Evolutionary conservation across 2,797 vertebrate species (phyloP), one percentile per base, ranked within the genome.

Genomic region (Sparus aurata): DNA sequence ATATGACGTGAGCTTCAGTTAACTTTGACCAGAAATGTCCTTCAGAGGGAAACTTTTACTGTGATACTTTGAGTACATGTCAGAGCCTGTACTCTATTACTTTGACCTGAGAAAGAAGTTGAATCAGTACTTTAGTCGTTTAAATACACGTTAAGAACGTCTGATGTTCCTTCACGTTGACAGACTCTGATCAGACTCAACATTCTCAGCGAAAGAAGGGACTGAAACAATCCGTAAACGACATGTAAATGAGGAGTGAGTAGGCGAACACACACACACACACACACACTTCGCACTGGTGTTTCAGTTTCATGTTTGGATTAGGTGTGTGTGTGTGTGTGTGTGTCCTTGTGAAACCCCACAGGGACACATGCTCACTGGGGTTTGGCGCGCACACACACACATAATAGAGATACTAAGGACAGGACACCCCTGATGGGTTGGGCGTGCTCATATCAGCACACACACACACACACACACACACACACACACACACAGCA

Each of bases 311-410:
- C n/a, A n/a, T n/a, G n/a, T n/a, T n/a, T n/a, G n/a, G n/a, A n/a
- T n/a, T n/a, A n/a, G n/a, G n/a, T 62, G 59, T 16, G 61, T 59
- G 74, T 77, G 65, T 80, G 64, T 53, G 75, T 73, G 66, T 79
- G 64, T 80, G 69, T 67, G 89, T 89, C 89, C 85, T 87, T 73
- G 89, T 79, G 75, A 75, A 85, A 83, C 87, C 73, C 75, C 60
- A 61, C 58, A 82, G 62, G 75, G 83, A 85, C 64, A 83, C 65
- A 9, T 73, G 38, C 47, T 76, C 57, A 73, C 8, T 65, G 53
- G 3, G 72, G 63, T 76, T 77, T 69, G 30, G 53, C 0, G 0
- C 22, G 1, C 23, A 55, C 66, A 34, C 43, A 65, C 62, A 23
- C 30, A 23, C 55, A 72, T 52, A 75, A 90, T 80, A 77, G 76